Base-by-base conservation (phyloP, 1,140 invertebrate genomes). In the Macrotrachela quadricornifera region DNA sequence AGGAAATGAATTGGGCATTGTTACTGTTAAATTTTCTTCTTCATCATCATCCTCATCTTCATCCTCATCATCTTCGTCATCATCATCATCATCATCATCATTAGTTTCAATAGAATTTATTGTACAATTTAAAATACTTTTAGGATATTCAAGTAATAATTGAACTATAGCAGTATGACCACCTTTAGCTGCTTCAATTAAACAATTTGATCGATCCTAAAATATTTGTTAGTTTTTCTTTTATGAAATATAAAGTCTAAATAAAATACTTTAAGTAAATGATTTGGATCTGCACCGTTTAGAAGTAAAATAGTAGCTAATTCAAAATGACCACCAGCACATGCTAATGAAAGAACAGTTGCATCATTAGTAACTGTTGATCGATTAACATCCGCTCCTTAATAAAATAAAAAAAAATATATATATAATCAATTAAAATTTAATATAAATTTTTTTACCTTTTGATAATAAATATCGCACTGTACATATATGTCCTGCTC, bases 121-220 rank as follows among this genome's bases (percentile, higher is more conserved):
- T 30, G 21, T 30, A 30, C 21, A 30, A 30, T 30, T 30, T 30
- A 30, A 30, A 30, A 30, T 30, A 30, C 21, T 30, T 8, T 30
- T 30, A 2, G 21, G 21, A 30, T 30, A 30, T 30, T 96, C 88
- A 49, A 97, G 75, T 47, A 97, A 71, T 55, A 92, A 70, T 69
- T 92, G 84, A 18, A 96, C 91, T 54, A 95, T 87, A 58, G 78
- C 79, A 0, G 85, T 91, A 68, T 96, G 88, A 0, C 91, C 91
- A 49, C 88, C 87, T 71, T 94, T 92, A 13, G 90, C 83, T 39
- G 91, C 91, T 71, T 97, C 92, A 59, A 96, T 94, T 53, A 97
- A 74, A 82, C 94, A 95, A 38, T 88, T 95, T 43, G 86, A 91
- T 67, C 91, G 94, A 72, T 97, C 91, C 73, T 94, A 30, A 4